phyloP scores from a whole-genome alignment of 2,888 invertebrate genomes.

The Megastigmus dorsalis region DNA sequence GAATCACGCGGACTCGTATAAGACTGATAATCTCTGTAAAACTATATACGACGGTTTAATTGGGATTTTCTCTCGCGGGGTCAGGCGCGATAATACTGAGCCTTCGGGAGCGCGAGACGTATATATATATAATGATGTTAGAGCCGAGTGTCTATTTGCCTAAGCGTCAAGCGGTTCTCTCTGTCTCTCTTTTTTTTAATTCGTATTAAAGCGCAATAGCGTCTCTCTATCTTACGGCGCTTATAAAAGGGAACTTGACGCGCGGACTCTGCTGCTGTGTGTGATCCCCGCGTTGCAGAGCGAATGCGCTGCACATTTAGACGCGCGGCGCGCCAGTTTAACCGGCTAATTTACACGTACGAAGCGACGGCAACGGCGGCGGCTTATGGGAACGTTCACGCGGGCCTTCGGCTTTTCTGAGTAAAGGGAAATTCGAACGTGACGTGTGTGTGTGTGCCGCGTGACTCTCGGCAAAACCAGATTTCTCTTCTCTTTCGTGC shows the following conservation, averaged over 20 bases:
- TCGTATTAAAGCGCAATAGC: neutral
- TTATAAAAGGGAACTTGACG: constrained; percentile 5
- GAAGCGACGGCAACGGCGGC: too few species aligned
- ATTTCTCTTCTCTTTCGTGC: too few species aligned
- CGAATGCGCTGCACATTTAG: neutral
- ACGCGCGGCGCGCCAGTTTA: constrained; percentile 13
- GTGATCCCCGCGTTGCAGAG: too few species aligned
- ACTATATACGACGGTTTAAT: too few species aligned
- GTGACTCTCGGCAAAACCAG: neutral
- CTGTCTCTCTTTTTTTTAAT: neutral
- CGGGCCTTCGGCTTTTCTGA: neutral
- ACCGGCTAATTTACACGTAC: constrained; percentile 39
- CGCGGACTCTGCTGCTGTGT: too few species aligned
- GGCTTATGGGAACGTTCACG: constrained; percentile 11
- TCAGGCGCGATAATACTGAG: too few species aligned
- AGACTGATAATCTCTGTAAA: too few species aligned
- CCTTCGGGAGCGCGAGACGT: too few species aligned
- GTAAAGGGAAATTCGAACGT: constrained; percentile 9
- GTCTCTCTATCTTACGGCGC: neutral
- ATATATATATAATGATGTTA: too few species aligned
- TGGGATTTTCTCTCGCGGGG: too few species aligned
- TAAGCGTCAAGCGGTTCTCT: constrained; percentile 5
- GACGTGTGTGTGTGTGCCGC: neutral
- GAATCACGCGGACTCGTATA: too few species aligned
- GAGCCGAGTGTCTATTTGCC: constrained; percentile 35